Conservation (phyloP, 2,888 invertebrate species). For the Hyposoter dolosus region DNA sequence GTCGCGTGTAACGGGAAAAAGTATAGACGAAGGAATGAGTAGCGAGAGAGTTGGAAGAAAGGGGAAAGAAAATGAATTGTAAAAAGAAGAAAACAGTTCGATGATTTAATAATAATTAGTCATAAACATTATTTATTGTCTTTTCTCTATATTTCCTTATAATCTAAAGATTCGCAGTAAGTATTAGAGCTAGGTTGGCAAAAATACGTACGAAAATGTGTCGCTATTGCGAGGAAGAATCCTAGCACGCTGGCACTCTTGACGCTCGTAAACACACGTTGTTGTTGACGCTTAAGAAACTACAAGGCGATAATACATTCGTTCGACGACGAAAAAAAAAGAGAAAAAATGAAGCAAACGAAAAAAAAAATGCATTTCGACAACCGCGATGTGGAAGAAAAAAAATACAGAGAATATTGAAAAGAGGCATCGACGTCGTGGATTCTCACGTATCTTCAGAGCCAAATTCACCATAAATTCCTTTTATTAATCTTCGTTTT, state of each 20-base stretch:
- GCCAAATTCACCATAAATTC: background rate
- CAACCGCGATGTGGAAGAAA: background rate
- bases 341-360: constrained; percentile 8
- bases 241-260: background rate
- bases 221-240: background rate
- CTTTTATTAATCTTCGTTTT: background rate
- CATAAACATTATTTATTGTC: constrained; percentile 59
- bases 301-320: constrained; percentile 57
- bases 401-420: background rate
- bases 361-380: constrained; percentile 8
- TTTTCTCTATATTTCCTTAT: constrained; percentile 62
- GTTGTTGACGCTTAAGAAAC: constrained; percentile 46
- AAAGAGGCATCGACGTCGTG: background rate
- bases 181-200: constrained; percentile 51
- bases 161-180: constrained; percentile 34
- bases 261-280: constrained; percentile 42
- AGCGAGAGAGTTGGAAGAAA: background rate
- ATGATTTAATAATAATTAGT: constrained; percentile 39
- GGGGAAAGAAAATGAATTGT: background rate
- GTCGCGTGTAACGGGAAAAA: background rate
- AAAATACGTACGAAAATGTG: constrained; percentile 37
- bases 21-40: background rate
- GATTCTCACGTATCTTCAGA: background rate
- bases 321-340: constrained; percentile 37
- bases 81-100: background rate